A percentile compares a stretch with the other conserved stretches of the same genome.
Conservation (phyloP, 2,797 vertebrate species). For the Galaxias olidus region DNA sequence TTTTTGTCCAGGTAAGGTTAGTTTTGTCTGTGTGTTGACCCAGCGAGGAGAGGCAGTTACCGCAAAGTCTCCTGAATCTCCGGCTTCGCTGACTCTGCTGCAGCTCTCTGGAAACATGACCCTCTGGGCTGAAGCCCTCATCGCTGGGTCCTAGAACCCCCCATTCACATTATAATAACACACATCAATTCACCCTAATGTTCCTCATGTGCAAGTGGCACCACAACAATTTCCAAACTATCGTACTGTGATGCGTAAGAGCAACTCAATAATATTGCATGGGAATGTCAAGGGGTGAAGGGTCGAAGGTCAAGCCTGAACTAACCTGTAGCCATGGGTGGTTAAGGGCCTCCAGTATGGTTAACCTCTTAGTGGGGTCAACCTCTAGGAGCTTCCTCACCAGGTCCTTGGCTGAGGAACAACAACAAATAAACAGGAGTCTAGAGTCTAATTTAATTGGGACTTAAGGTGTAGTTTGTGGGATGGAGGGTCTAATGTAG, state of each 20-base stretch:
- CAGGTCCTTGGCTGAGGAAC: constrained; percentile 84
- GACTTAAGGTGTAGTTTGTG: neutral
- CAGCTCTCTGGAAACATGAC: constrained; percentile 40
- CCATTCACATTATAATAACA: neutral
- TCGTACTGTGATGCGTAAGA: no score
- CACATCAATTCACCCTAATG: no score
- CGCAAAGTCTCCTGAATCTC: neutral
- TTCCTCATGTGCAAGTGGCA: no score
- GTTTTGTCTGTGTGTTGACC: neutral
- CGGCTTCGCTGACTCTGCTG: neutral
- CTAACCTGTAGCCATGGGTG: constrained; percentile 91
- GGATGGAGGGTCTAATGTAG: neutral
- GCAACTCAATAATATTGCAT: no score
- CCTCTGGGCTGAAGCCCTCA: constrained; percentile 42
- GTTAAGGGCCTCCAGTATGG: constrained; percentile 80
- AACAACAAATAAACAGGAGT: constrained; percentile 33
- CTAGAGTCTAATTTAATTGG: no score
- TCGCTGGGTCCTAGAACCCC: constrained; percentile 51
- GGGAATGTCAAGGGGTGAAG: neutral
- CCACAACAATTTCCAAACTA: no score
- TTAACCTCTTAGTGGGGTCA: constrained; percentile 82
- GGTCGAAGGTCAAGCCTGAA: neutral
- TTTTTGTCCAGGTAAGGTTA: no score
- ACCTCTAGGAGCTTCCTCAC: constrained; percentile 90
- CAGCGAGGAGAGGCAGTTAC: constrained; percentile 6